Base-by-base conservation (phyloP, 2,888 invertebrate species). In the Cerastis leucographa region DNA sequence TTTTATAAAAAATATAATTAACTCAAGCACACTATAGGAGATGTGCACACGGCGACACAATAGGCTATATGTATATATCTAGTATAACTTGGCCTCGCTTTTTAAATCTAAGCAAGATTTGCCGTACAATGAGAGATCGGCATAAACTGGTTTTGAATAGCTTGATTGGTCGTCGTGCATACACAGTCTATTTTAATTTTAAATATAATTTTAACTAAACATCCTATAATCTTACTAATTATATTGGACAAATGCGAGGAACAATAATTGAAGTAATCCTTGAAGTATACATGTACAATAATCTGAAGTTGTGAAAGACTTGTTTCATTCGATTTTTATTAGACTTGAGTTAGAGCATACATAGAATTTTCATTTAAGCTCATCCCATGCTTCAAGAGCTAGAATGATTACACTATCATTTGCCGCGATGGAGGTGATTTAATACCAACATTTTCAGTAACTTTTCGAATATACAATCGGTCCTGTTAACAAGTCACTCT, bases 191-290 rank as follows among this genome's bases (percentile, higher is more conserved):
- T 54, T 61, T 56, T 19, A 19, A 44, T 61, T 54, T 51, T 29
- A 54, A 70, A 65, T 79, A 79, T 64, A 46, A 76, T 64, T n/a
- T 56, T 7, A 49, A 46, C 51, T 56, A 46, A 78, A 64, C 14
- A 81, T 49, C 12, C 22, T 54, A 51, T 22, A 66, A 11, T n/a
- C n/a, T 56, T 25, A 56, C n/a, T 65, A 35, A 73, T 51, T 46
- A 40, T 35, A 56, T 51, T 67, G 56, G 49, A 67, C 49, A 79
- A 73, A 74, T 78, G 78, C 46, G 59, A 81, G 59, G 46, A 83
- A 49, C 29, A 69, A 54, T 54, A 35, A 35, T 35, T 35, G 35
- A 3, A 35, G 35, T 35, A 35, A 35, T 35, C 35, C 35, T 3
- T 35, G 35, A 35, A 35, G 35, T 35, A 35, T n/a, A n/a, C n/a